A percentile compares a stretch with the other conserved stretches of the same genome.
Evolutionary conservation across 2,888 invertebrate species (phyloP).

Genomic region (Liodrosophila aerea): DNA sequence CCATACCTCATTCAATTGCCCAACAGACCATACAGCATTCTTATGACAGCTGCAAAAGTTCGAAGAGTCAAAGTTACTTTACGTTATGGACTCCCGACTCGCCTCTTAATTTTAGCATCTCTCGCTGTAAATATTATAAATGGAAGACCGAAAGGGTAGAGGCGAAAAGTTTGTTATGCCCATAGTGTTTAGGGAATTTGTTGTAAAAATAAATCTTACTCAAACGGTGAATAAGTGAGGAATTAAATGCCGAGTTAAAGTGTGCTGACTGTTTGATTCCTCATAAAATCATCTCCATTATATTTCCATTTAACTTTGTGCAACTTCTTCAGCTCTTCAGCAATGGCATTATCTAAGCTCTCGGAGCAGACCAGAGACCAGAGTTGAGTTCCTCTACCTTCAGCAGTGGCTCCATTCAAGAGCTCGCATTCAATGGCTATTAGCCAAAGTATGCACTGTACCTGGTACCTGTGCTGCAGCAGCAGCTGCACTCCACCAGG

Average conservation of each 20-base stretch:
- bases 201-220: no score
- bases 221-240: no score
- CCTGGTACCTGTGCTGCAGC: slow-evolving; percentile 21
- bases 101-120: no score
- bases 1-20: slow-evolving; percentile 6
- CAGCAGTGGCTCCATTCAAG: slow-evolving; percentile 20
- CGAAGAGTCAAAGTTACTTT: slow-evolving; percentile 52
- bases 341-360: slow-evolving; percentile 3
- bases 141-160: no score
- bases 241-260: no score
- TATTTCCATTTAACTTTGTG: no score
- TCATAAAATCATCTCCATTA: no score
- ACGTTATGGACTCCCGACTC: slow-evolving; percentile 6
- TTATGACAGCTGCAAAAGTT: slow-evolving; percentile 67
- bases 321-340: background rate
- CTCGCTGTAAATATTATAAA: background rate
- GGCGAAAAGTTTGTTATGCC: no score
- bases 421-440: slow-evolving; percentile 17
- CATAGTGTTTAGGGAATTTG: no score
- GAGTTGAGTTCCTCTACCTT: background rate
- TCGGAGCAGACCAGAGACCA: background rate
- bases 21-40: slow-evolving; percentile 40
- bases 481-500: slow-evolving; percentile 13
- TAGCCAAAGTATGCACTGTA: slow-evolving; percentile 23
- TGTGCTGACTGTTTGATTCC: no score